Base-by-base conservation (phyloP, 1,140 invertebrate genomes). In the Nephotettix cincticeps region DNA sequence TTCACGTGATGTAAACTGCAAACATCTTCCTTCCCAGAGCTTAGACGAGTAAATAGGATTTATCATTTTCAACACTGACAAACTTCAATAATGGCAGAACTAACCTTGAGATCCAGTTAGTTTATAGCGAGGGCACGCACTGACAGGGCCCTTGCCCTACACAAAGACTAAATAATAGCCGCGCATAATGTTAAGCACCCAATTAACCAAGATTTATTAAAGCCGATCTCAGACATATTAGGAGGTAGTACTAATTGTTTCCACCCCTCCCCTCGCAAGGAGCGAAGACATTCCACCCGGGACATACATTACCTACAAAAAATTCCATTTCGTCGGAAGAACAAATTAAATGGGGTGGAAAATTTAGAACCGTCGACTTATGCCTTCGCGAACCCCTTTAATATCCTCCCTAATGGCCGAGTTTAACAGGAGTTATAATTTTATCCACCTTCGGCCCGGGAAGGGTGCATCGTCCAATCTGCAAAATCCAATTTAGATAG, bases 401-500 rank as follows among this genome's bases (percentile, higher is more conserved):
- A 51, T 19, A 21, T 11, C 27, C 27, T 23, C 56, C 23, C 27
- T 25, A 61, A 61, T 61, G 56, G 9, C 3, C 2, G 56, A 28
- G 56, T 61, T 61, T 27, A 61, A 61, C 56, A 61, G 14, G 56
- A 23, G 56, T 61, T 61, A 61, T 61, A 61, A 61, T 61, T 61
- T 61, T 61, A 61, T 61, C 56, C 56, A 61, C 56, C 56, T 61
- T 61, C 56, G 56, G 23, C 17, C 23, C 21, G 4, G 25, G 27
- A 28, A 29, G 56, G 56, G 56, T 61, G 56, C 56, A 61, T 61
- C 56, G 56, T 61, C 56, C 56, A 61, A 61, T 61, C 56, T 61
- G 56, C 56, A 61, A 61, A 61, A 61, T 61, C 56, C 56, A 61
- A 61, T 61, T 61, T 61, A 61, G 56, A 61, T 61, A 61, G 56